Evolutionary conservation across 2,888 invertebrate genomes (phyloP), one percentile per base, ranked within the genome.

Genomic region (Athalia rosae): DNA sequence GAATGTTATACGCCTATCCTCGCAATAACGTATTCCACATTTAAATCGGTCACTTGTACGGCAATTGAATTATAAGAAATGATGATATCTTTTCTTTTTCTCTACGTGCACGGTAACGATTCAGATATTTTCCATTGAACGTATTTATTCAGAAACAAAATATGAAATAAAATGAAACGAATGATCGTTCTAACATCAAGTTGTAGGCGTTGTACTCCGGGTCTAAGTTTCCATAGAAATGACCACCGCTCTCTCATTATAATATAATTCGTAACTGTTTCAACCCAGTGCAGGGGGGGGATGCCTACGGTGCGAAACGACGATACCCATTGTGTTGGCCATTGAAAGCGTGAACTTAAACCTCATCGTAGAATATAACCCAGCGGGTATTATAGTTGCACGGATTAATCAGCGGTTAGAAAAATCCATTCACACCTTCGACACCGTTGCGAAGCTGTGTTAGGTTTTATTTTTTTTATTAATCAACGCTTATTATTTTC

Each of bases 281-380:
- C 28, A 2, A 28, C 28, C 28, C 28, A 28, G 28, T 28, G 28
- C 58, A 43, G 71, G 13, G 43, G 71, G 13, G 71, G n/a, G 6
- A 47, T 45, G 15, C 2, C 13, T 45, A 58, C 58, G 56, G 58
- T 71, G 45, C 58, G 71, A 43, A 71, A 71, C 71, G 71, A 9
- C 58, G 56, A 28, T 28, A 28, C 41, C 71, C 71, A 56, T 69
- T 53, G 69, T 50, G 71, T 58, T 56, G 45, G 13, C 8, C 58
- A 71, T 58, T 58, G 71, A 71, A 71, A 71, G 71, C 71, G 71
- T 71, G 58, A 71, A 71, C 62, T 8, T 3, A 56, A 45, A 45
- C 45, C 58, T 58, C 58, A 7, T 71, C 13, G 43, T 58, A 3
- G n/a, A 64, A 71, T 15, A n/a, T 5, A 45, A 45, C 4, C 43